Conservation (phyloP, 2,797 vertebrate genomes). For the Danio kyathit region DNA sequence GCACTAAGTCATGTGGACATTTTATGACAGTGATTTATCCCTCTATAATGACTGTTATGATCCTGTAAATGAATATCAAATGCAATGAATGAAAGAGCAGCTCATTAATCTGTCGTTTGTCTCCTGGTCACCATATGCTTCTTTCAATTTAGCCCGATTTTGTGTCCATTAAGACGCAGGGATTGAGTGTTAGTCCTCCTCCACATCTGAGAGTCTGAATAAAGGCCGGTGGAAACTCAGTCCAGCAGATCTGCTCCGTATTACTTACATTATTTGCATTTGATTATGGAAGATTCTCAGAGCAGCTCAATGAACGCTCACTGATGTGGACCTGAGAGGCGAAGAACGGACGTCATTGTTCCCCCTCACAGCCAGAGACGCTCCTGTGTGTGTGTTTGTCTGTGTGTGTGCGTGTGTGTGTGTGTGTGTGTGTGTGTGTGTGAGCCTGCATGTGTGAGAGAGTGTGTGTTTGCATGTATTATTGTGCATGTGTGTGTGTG, state of each 20-base stretch:
- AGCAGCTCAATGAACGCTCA: slow-evolving; percentile 57
- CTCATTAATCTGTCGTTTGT: neutral
- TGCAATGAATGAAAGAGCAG: neutral
- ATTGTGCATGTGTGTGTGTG: too few relatives aligned
- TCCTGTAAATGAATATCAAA: neutral
- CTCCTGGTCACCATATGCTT: neutral
- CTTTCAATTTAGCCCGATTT: slow-evolving; percentile 25
- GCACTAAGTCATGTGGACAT: neutral
- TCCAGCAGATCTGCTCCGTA: slow-evolving; percentile 46
- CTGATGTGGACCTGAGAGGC: slow-evolving; percentile 55
- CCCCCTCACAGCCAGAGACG: slow-evolving; percentile 19
- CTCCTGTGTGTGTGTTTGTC: slow-evolving; percentile 27
- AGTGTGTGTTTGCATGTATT: too few relatives aligned
- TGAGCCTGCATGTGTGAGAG: too few relatives aligned
- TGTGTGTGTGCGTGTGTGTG: slow-evolving; percentile 33
- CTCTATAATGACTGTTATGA: neutral
- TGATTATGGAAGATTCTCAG: slow-evolving; percentile 61
- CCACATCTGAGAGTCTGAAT: slow-evolving; percentile 44
- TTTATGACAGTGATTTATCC: neutral
- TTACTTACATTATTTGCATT: slow-evolving; percentile 64
- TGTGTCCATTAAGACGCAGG: slow-evolving; percentile 24
- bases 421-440: too few relatives aligned
- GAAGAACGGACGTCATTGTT: slow-evolving; percentile 62
- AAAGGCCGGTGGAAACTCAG: slow-evolving; percentile 41
- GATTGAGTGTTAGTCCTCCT: slow-evolving; percentile 40